Evolutionary conservation across 2,888 invertebrate species (phyloP).

Genomic region (Asteroscopus sphinx): DNA sequence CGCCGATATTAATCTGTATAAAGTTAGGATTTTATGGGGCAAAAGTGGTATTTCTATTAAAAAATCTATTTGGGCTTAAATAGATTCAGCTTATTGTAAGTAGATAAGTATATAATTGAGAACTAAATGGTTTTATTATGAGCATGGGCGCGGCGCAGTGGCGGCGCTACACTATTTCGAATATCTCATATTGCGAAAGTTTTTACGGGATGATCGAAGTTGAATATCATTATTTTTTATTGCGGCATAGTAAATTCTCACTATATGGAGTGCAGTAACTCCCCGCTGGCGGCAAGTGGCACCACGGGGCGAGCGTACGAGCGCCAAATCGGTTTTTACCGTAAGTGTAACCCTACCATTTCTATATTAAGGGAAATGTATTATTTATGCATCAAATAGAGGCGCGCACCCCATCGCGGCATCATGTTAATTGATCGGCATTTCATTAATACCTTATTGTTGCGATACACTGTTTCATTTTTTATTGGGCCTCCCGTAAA

Average conservation of each 20-base stretch:
- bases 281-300: constrained; percentile 74
- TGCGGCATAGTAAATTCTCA: constrained; percentile 63
- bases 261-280: constrained; percentile 62
- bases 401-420: constrained; percentile 75
- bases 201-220: constrained; percentile 43
- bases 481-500: constrained; percentile 62
- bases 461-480: constrained; percentile 66
- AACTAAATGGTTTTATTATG: constrained; percentile 24
- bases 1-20: constrained; percentile 68
- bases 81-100: constrained; percentile 35
- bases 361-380: constrained; percentile 76
- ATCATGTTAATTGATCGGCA: constrained; percentile 81
- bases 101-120: constrained; percentile 39
- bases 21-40: constrained; percentile 70
- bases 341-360: constrained; percentile 74
- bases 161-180: constrained; percentile 31
- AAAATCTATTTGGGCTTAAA: constrained; percentile 53
- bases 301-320: constrained; percentile 72
- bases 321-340: constrained; percentile 80
- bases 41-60: constrained; percentile 68
- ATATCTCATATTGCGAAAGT: constrained; percentile 50
- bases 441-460: constrained; percentile 82
- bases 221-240: constrained; percentile 63
- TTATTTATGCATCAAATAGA: constrained; percentile 82
- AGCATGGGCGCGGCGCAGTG: constrained; percentile 2